Evolutionary conservation across 2,888 invertebrate species (phyloP).

Genomic region (Dolichomitus sp.): DNA sequence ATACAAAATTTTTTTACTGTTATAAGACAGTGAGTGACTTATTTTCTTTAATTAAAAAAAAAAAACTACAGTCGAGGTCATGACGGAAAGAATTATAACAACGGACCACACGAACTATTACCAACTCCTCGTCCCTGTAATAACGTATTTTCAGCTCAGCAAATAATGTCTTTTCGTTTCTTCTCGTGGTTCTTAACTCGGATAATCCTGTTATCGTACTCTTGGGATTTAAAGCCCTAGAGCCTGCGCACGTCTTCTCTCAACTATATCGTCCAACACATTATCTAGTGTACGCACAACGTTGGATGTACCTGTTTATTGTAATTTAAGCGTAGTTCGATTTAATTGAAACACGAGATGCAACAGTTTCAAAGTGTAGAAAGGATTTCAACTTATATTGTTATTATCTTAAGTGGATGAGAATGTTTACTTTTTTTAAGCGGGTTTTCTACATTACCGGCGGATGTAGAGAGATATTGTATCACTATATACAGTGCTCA

Average conservation of each 20-base stretch:
- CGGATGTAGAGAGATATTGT: too few relatives aligned
- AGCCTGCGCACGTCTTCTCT: not conserved
- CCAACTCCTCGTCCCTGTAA: conserved; percentile 24
- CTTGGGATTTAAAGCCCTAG: conserved; percentile 32
- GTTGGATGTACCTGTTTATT: not conserved
- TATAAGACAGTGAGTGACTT: not conserved
- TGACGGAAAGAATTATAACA: conserved; percentile 14
- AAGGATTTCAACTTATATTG: not conserved
- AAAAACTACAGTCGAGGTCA: not conserved
- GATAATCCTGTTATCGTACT: conserved; percentile 37
- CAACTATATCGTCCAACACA: not conserved
- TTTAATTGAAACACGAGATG: conserved; percentile 1
- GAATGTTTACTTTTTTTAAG: not conserved
- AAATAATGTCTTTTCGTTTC: conserved; percentile 37
- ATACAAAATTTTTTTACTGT: conserved; percentile 9
- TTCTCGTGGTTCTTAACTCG: conserved; percentile 38
- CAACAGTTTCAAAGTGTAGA: not conserved
- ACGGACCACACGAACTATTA: conserved; percentile 25
- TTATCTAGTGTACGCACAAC: not conserved
- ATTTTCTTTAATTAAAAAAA: conserved; percentile 4
- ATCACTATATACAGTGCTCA: too few relatives aligned
- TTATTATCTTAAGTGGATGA: not conserved
- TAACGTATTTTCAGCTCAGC: conserved; percentile 36
- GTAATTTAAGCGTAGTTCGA: not conserved
- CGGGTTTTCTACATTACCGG: too few relatives aligned